Percentiles rank a stretch among this genome's conserved stretches.
phyloP scores from a whole-genome alignment of 2,113 vertebrate genomes.

The Lagopus muta region DNA sequence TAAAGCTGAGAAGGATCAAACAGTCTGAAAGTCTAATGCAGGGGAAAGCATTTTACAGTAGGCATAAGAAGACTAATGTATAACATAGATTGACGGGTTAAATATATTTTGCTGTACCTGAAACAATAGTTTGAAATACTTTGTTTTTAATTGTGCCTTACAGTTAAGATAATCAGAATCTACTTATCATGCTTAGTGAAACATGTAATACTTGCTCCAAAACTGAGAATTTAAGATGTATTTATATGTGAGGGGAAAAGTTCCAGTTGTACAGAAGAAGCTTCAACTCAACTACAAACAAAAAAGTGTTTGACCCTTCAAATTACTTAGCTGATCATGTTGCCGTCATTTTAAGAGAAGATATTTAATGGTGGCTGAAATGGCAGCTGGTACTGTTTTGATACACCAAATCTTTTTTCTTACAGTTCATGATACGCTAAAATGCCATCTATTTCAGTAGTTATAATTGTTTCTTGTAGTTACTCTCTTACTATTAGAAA shows the following conservation, averaged over 20 bases:
- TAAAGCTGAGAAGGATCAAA: background rate
- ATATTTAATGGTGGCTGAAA: background rate
- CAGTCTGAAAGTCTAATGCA: background rate
- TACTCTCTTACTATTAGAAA: conserved; percentile 14
- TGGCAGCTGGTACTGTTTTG: background rate
- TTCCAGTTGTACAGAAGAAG: background rate
- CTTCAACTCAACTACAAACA: background rate
- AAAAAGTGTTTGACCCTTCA: background rate
- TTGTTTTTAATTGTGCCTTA: background rate
- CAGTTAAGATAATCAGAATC: background rate
- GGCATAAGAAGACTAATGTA: background rate
- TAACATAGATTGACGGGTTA: background rate
- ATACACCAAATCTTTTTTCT: background rate
- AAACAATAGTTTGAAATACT: background rate
- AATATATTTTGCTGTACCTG: background rate
- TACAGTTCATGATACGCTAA: background rate
- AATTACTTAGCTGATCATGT: background rate
- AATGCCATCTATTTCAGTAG: background rate
- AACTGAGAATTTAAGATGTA: background rate
- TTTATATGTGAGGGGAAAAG: background rate
- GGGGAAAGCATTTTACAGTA: background rate
- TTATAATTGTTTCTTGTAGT: background rate
- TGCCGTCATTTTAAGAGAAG: background rate
- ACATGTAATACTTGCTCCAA: background rate
- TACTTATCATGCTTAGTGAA: background rate